These are phyloP conservation scores for Oryzias sinensis DNA, from an alignment of 2,797 vertebrate species.

Conservation along the genomic window DNA sequence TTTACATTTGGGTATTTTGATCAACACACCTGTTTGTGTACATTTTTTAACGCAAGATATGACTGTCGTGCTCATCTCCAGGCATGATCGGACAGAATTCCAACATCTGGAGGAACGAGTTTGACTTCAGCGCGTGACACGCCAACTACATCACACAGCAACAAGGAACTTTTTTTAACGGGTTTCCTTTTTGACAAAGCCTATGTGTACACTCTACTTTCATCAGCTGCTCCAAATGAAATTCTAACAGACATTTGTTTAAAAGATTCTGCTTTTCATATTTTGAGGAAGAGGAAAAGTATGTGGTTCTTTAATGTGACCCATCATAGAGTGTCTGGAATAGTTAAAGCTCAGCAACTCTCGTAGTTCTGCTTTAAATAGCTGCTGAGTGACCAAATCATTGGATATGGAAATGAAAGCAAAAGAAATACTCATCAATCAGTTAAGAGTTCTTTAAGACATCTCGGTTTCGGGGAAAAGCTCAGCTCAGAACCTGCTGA, in stretches of 20 bases:
- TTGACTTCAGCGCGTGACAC: constrained; percentile 21
- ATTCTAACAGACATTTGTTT: too few species aligned
- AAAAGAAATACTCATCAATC: not conserved
- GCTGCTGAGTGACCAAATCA: too few species aligned
- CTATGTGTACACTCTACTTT: too few species aligned
- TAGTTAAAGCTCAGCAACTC: not conserved
- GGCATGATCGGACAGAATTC: constrained; percentile 60
- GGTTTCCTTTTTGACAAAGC: too few species aligned
- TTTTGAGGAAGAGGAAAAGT: not conserved
- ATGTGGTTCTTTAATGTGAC: not conserved
- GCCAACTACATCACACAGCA: not conserved
- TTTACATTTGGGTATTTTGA: not conserved
- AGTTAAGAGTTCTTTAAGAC: not conserved
- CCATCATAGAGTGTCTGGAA: constrained; percentile 2
- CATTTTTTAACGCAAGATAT: constrained; percentile 2
- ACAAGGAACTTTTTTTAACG: not conserved
- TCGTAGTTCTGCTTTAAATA: too few species aligned
- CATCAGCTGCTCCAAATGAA: too few species aligned
- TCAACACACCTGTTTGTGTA: not conserved
- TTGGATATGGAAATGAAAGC: not conserved
- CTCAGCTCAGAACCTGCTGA: constrained; percentile 6
- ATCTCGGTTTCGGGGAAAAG: constrained; percentile 19
- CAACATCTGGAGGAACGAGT: constrained; percentile 60
- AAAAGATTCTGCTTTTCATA: not conserved
- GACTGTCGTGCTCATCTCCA: constrained; percentile 3